A percentile compares a stretch with the other conserved stretches of the same genome.
phyloP scores from a whole-genome alignment of 2,113 vertebrate species.

The Setophaga petechia region DNA sequence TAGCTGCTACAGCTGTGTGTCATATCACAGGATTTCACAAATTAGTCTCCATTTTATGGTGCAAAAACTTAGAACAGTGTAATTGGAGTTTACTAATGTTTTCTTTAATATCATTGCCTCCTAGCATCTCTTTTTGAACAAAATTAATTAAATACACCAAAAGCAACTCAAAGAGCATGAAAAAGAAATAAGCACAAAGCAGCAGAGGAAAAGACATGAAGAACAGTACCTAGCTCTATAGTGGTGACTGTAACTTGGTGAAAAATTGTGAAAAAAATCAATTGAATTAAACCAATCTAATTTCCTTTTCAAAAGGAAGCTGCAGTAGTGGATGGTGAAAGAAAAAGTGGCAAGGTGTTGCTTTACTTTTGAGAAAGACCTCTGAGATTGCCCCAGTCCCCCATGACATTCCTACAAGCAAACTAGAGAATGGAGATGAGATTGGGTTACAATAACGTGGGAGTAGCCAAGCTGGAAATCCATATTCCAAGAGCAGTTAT shows the following conservation, averaged over 20 bases:
- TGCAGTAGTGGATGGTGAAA: background rate
- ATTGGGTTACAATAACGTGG: background rate
- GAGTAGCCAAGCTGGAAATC: constrained; percentile 17
- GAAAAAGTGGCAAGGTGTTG: background rate
- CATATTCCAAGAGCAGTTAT: constrained; percentile 28
- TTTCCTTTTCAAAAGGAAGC: background rate
- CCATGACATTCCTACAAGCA: background rate
- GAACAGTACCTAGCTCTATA: background rate
- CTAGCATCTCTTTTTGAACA: background rate
- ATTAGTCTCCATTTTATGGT: background rate
- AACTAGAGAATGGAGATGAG: background rate
- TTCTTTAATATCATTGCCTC: background rate
- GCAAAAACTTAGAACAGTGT: background rate
- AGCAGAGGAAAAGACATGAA: background rate
- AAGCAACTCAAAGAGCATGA: background rate
- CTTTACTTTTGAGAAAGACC: background rate
- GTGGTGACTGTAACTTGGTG: background rate
- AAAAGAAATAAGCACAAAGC: background rate
- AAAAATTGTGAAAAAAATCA: background rate
- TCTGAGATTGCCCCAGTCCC: background rate
- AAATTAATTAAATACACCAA: background rate
- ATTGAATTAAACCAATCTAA: background rate
- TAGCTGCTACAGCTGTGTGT: background rate
- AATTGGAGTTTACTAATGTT: background rate
- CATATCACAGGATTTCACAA: background rate